A percentile compares a stretch with the other conserved stretches of the same genome.
These are phyloP conservation scores for Chymomyza costata DNA, from an alignment of 1,140 invertebrate species.

Conservation along the genomic window DNA sequence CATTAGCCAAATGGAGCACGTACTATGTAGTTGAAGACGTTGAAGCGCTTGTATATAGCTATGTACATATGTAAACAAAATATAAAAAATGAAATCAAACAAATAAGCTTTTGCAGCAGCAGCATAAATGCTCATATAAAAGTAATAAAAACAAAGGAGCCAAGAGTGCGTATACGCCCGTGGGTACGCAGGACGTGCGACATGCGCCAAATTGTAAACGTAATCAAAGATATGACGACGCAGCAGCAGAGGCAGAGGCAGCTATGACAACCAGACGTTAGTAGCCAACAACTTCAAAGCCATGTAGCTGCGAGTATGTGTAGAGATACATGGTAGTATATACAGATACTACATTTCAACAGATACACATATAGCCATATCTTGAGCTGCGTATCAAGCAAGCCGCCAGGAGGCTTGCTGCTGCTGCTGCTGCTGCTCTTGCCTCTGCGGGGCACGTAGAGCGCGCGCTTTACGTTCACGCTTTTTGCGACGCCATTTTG, in stretches of 20 bases:
- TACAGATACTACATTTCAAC: too few species aligned
- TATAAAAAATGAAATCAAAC: constrained; percentile 49
- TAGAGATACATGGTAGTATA: constrained; percentile 6
- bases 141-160: constrained; percentile 5
- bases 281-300: constrained; percentile 19
- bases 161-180: constrained; percentile 1
- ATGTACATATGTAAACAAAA: too few species aligned
- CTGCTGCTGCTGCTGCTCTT: constrained; percentile 5
- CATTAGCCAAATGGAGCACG: constrained; percentile 51
- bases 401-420: constrained; percentile 21
- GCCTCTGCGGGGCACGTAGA: constrained; percentile 40
- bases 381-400: constrained; percentile 49
- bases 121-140: constrained; percentile 22
- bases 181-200: too few species aligned
- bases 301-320: constrained; percentile 7
- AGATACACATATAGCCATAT: constrained; percentile 33
- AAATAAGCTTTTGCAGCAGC: constrained; percentile 48
- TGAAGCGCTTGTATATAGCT: constrained; percentile 14
- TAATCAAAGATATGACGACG: constrained; percentile 34
- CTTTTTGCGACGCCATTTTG: constrained; percentile 55
- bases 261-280: constrained; percentile 41
- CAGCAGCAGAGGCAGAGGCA: constrained; percentile 17
- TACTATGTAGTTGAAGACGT: constrained; percentile 7
- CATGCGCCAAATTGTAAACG: constrained; percentile 33
- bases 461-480: constrained; percentile 59